Evolutionary conservation across 1,140 invertebrate genomes (phyloP).

Genomic region (Cephus cinctus): DNA sequence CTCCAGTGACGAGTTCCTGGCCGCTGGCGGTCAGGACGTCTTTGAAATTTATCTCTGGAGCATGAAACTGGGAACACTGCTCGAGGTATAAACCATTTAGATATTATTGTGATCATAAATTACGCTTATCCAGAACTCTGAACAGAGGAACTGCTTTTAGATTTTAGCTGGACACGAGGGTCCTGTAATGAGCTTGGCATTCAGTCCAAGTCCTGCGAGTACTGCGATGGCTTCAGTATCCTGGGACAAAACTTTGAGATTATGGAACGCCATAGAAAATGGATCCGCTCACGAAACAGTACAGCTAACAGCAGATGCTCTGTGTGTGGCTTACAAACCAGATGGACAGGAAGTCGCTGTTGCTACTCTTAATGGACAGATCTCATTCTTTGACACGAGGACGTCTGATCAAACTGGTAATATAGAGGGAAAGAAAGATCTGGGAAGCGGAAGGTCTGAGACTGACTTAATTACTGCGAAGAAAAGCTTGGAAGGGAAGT

Average conservation of each 20-base stretch:
- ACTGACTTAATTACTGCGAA: constrained; percentile 87
- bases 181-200: constrained; percentile 80
- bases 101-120: neutral
- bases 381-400: constrained; percentile 79
- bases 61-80: constrained; percentile 82
- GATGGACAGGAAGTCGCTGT: constrained; percentile 91
- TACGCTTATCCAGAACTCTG: neutral
- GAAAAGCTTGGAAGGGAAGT: constrained; percentile 82
- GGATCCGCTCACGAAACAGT: constrained; percentile 83
- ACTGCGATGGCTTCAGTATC: constrained; percentile 82
- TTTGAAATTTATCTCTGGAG: constrained; percentile 98
- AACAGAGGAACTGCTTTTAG: constrained; percentile 48
- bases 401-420: constrained; percentile 69
- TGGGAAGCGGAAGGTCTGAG: constrained; percentile 79
- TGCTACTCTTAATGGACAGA: constrained; percentile 85
- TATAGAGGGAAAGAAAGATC: constrained; percentile 87
- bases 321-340: constrained; percentile 81
- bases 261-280: constrained; percentile 90
- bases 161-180: constrained; percentile 89
- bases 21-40: constrained; percentile 88
- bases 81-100: constrained; percentile 67
- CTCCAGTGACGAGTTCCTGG: constrained; percentile 85
- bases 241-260: constrained; percentile 90
- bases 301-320: constrained; percentile 75
- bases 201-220: constrained; percentile 72